Evolutionary conservation across 2,888 invertebrate genomes (phyloP), one percentile per base, ranked within the genome.

Genomic region (Polydrusus pterygomalis): DNA sequence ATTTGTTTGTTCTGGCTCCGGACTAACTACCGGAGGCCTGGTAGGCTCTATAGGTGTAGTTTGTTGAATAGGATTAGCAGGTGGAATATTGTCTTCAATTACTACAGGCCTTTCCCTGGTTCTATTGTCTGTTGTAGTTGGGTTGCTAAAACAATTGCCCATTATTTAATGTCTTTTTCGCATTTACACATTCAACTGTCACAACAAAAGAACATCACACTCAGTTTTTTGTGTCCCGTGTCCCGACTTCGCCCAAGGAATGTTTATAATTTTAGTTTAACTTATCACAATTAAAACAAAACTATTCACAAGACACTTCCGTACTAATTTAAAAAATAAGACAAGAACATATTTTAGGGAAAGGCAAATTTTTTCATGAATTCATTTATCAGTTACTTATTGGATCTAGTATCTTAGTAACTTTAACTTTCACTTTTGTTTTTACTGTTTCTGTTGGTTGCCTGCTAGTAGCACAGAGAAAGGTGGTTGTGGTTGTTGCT

Each of bases 101-200:
- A 30, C 54, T 17, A 89, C 84, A 88, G 90, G 81, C 87, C 90
- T 79, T 56, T 85, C 81, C 75, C 84, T 83, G 82, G 89, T 89
- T 83, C 91, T 90, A 73, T 89, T 88, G 82, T 91, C 91, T 86
- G 89, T 90, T 86, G 90, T 90, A 84, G 88, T 90, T 87, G 93
- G 92, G 86, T 92, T 92, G 89, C 94, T 94, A 89, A 94, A 93
- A 90, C 95, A 95, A 90, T 95, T 95, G 87, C 95, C 95, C 95
- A 95, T 95, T 90, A 90, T 34, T 92, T 77, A 54, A 62, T 70
- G 77, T 79, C 77, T 78, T 81, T 54, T n/a, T 65, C 17, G 30
- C 40, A 70, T 65, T 71, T 11, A 60, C 80, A 80, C 81, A 78
- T 79, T 79, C 82, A 82, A 79, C 81, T 79, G 80, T 79, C 80